Percentiles rank a stretch among this genome's conserved stretches.
Evolutionary conservation across 2,888 invertebrate genomes (phyloP).

Genomic region (Lepidonotus clava): DNA sequence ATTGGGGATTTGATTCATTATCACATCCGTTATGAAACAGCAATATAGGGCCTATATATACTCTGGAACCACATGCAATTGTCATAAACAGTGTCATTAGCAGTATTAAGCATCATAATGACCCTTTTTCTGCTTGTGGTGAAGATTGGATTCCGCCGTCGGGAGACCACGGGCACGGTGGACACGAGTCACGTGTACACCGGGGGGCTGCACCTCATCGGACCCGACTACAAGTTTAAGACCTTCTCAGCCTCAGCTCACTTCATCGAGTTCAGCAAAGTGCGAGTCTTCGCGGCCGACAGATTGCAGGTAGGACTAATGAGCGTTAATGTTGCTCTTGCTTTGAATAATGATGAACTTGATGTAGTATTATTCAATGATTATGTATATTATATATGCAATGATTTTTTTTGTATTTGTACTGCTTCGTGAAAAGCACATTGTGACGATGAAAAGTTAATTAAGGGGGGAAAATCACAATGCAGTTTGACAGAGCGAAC

Average conservation of each 20-base stretch:
- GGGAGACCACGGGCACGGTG: conserved; percentile 74
- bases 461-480: no score
- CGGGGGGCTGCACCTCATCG: conserved; percentile 71
- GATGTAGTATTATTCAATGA: no score
- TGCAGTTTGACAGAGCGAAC: no score
- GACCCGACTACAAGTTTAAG: conserved; percentile 75
- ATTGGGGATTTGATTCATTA: no score
- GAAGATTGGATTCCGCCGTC: conserved; percentile 69
- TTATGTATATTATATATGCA: no score
- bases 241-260: conserved; percentile 71
- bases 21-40: no score
- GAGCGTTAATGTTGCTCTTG: no score
- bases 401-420: no score
- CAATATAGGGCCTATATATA: no score
- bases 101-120: neutral
- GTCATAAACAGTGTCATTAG: neutral
- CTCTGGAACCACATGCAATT: neutral
- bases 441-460: no score
- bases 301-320: conserved; percentile 74
- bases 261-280: conserved; percentile 65
- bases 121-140: neutral
- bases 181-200: conserved; percentile 69
- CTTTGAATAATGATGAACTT: no score
- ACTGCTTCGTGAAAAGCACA: no score
- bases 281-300: conserved; percentile 72